These are phyloP conservation scores for Crocuta crocuta DNA, from an alignment of 2,113 vertebrate genomes.

Conservation along the genomic window DNA sequence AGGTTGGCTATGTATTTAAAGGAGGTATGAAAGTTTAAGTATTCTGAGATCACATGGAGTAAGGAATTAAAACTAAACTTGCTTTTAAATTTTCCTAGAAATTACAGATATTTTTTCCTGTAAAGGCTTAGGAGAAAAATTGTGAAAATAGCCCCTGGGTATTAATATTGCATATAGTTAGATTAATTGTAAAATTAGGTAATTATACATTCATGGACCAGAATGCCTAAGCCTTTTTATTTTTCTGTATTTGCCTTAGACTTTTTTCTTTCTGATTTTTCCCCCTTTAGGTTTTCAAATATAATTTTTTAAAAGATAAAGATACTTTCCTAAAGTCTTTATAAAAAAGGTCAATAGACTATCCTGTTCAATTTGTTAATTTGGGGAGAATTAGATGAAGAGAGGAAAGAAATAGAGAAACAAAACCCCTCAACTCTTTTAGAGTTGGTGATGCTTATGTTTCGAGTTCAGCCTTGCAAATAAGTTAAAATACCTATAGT, in stretches of 20 bases:
- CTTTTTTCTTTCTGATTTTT: not conserved
- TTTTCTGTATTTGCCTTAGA: slow-evolving; percentile 31
- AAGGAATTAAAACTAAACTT: slow-evolving; percentile 36
- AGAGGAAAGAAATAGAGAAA: slow-evolving; percentile 10
- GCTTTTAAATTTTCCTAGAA: slow-evolving; percentile 47
- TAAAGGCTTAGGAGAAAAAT: slow-evolving; percentile 32
- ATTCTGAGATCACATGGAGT: not conserved
- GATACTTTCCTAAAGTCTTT: slow-evolving; percentile 25
- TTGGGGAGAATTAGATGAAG: slow-evolving; percentile 38
- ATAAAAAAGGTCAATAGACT: slow-evolving; percentile 7
- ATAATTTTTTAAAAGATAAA: not conserved
- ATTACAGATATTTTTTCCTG: not conserved
- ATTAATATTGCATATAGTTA: not conserved
- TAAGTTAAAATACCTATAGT: not conserved
- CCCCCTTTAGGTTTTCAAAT: not conserved
- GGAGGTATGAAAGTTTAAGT: slow-evolving; percentile 19
- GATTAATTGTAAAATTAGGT: slow-evolving; percentile 9
- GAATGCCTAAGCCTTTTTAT: slow-evolving; percentile 34
- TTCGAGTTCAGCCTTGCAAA: not conserved
- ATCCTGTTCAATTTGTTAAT: slow-evolving; percentile 44
- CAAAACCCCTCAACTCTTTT: not conserved
- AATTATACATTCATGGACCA: not conserved
- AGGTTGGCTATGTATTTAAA: slow-evolving; percentile 35
- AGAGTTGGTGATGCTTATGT: not conserved
- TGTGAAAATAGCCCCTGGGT: not conserved